phyloP scores from a whole-genome alignment of 2,888 invertebrate genomes.

The Cerceris ruficornis region DNA sequence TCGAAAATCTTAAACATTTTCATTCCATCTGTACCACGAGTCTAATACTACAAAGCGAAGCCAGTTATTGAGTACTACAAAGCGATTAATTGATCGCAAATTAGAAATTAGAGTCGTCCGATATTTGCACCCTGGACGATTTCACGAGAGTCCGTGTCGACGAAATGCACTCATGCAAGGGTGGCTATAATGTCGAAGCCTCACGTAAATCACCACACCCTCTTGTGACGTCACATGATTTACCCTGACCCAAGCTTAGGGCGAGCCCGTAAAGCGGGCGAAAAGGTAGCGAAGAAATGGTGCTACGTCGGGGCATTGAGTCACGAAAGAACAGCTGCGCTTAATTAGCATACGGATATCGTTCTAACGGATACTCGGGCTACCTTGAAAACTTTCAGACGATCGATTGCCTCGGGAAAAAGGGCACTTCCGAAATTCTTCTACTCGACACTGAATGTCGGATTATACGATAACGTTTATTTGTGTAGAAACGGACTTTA shows the following conservation, averaged over 20 bases:
- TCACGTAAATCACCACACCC: slow-evolving; percentile 76
- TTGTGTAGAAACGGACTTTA: not conserved
- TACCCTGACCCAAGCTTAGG: slow-evolving; percentile 75
- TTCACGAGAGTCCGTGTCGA: slow-evolving; percentile 34
- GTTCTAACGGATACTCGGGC: slow-evolving; percentile 32
- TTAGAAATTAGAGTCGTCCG: not conserved
- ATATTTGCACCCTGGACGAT: slow-evolving; percentile 28
- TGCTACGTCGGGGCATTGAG: slow-evolving; percentile 49
- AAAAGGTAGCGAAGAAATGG: slow-evolving; percentile 57
- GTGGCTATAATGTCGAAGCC: slow-evolving; percentile 50
- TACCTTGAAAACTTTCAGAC: slow-evolving; percentile 42
- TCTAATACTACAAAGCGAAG: too few species aligned
- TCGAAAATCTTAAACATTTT: too few species aligned
- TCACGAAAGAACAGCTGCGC: slow-evolving; percentile 61
- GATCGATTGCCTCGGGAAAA: slow-evolving; percentile 12
- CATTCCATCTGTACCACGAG: too few species aligned
- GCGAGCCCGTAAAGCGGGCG: slow-evolving; percentile 55
- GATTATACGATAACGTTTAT: not conserved
- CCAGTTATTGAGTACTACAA: too few species aligned
- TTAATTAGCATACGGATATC: slow-evolving; percentile 63
- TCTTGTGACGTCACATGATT: slow-evolving; percentile 75
- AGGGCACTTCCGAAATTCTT: not conserved
- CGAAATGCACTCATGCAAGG: slow-evolving; percentile 45
- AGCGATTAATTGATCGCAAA: not conserved
- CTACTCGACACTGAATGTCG: not conserved